Percentiles rank a stretch among this genome's conserved stretches.
Conservation (phyloP, 2,113 vertebrate genomes). For the Herpailurus yagouaroundi region DNA sequence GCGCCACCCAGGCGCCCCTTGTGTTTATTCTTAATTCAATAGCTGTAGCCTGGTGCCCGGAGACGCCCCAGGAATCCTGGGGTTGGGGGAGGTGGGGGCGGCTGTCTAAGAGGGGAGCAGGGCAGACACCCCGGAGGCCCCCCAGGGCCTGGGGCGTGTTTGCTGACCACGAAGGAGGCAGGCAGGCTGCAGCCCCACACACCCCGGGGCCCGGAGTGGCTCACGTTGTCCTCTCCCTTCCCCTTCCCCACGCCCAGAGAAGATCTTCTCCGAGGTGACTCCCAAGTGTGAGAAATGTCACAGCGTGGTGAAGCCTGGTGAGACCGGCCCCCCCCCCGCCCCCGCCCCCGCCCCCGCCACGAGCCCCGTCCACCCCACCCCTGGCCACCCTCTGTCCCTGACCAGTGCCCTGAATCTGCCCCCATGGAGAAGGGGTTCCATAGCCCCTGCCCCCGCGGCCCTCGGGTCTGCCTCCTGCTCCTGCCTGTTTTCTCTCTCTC, state of each 20-base stretch:
- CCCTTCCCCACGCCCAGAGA: constrained; percentile 83
- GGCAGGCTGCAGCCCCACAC: neutral
- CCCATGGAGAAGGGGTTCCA: neutral
- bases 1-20: too few relatives aligned
- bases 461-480: neutral
- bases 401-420: neutral
- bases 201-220: neutral
- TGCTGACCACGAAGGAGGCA: neutral
- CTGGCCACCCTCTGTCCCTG: neutral
- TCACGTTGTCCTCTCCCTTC: neutral
- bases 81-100: too few relatives aligned
- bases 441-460: neutral
- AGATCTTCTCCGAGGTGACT: constrained; percentile 91
- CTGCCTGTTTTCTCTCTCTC: neutral
- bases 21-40: neutral
- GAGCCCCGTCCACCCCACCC: neutral
- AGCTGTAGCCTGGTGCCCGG: neutral
- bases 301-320: constrained; percentile 94
- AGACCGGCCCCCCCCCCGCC: too few relatives aligned
- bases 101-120: neutral
- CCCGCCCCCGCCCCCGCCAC: too few relatives aligned
- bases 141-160: neutral
- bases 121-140: neutral
- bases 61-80: neutral
- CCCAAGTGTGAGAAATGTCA: constrained; percentile 93